Conservation (phyloP, 2,888 invertebrate genomes). For the Apomyelois bistriatella region DNA sequence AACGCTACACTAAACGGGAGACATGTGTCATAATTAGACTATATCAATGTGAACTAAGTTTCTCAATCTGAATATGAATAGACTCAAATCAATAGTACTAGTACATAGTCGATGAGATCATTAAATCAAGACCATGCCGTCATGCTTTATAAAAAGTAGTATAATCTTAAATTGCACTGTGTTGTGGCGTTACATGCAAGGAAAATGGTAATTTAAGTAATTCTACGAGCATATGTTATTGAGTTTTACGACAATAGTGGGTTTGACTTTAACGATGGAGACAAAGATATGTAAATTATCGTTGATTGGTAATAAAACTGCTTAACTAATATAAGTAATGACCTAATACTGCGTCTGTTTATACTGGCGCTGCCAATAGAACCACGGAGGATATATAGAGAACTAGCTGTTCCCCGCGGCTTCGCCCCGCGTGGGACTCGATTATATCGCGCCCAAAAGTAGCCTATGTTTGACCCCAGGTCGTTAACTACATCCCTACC, state of each 20-base stretch:
- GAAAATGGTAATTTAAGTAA: not conserved
- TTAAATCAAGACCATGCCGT: slow-evolving; percentile 1
- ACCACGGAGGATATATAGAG: no score
- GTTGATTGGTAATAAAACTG: not conserved
- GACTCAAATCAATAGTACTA: not conserved
- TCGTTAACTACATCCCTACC: no score
- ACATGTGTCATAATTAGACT: no score
- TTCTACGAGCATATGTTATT: not conserved
- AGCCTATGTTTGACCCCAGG: no score
- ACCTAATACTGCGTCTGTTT: no score
- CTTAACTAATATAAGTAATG: not conserved
- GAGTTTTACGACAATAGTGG: slow-evolving; percentile 3
- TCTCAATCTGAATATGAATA: no score
- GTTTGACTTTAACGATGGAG: not conserved
- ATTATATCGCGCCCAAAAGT: no score
- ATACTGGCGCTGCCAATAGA: no score
- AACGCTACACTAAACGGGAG: no score
- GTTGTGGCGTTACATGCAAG: not conserved
- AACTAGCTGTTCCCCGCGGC: no score
- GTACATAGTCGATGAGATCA: not conserved
- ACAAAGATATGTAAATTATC: not conserved
- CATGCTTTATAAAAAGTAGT: slow-evolving; percentile 7
- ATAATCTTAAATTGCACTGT: not conserved
- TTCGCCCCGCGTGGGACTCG: no score
- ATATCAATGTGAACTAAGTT: not conserved